Conservation (phyloP, 1,140 invertebrate genomes). For the Harpegnathos saltator region DNA sequence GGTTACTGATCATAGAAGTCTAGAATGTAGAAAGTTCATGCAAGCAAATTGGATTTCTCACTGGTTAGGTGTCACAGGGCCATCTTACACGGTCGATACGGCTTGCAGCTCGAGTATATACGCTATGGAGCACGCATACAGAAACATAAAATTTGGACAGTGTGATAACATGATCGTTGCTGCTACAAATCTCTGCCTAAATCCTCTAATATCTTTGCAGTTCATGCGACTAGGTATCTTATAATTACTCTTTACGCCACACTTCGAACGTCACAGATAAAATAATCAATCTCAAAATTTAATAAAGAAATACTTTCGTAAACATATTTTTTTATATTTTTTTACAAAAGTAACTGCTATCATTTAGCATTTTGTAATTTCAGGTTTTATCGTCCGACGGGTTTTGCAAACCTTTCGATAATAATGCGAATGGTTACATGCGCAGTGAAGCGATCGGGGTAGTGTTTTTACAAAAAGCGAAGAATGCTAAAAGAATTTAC, state of each 20-base stretch:
- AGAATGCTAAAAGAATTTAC: conserved; percentile 92
- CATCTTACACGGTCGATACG: too few relatives aligned
- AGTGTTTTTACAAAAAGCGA: conserved; percentile 93
- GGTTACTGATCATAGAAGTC: too few relatives aligned
- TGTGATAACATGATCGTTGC: conserved; percentile 96
- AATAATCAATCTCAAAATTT: neutral
- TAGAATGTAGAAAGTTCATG: too few relatives aligned
- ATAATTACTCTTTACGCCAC: neutral
- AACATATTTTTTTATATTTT: too few relatives aligned
- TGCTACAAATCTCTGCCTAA: conserved; percentile 92
- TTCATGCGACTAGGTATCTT: conserved; percentile 87
- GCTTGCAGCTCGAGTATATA: conserved; percentile 96
- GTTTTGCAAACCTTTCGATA: conserved; percentile 96
- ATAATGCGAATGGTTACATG: conserved; percentile 91
- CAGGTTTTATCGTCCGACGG: conserved; percentile 94
- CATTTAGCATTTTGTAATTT: neutral
- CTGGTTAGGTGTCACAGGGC: too few relatives aligned
- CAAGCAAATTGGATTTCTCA: too few relatives aligned
- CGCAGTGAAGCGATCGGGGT: conserved; percentile 92
- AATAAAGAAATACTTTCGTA: conserved; percentile 69
- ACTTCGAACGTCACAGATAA: neutral
- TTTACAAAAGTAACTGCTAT: neutral
- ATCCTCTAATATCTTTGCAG: conserved; percentile 94
- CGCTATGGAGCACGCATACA: conserved; percentile 93
- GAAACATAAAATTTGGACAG: conserved; percentile 90